Conservation (phyloP, 2,113 vertebrate genomes). For the Gadus macrocephalus region DNA sequence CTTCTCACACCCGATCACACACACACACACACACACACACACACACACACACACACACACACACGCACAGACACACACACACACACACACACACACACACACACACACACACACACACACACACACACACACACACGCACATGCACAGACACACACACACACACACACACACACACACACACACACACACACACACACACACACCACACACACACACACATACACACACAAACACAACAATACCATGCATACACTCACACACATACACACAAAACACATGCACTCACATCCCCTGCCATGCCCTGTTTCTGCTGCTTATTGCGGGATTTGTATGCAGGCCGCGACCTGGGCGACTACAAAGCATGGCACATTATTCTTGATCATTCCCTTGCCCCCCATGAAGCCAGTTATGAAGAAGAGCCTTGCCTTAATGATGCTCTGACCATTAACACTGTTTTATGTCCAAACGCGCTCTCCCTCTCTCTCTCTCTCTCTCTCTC, state of each 20-base stretch:
- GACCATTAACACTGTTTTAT: conserved; percentile 92
- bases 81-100: no score
- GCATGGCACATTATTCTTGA: conserved; percentile 93
- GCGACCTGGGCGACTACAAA: conserved; percentile 90
- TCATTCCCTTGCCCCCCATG: conserved; percentile 89
- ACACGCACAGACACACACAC: no score
- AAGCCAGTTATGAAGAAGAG: conserved; percentile 92
- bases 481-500: conserved; percentile 42
- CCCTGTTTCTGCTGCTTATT: conserved; percentile 65
- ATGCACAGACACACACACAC: neutral
- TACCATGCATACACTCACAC: conserved; percentile 13
- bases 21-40: conserved; percentile 7
- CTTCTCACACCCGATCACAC: conserved; percentile 39
- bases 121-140: conserved; percentile 4
- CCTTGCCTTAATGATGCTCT: conserved; percentile 91
- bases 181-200: neutral
- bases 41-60: neutral
- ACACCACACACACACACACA: neutral
- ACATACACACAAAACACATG: neutral
- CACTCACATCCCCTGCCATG: conserved; percentile 41
- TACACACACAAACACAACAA: conserved; percentile 9
- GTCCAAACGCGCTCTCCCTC: conserved; percentile 74
- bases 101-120: neutral
- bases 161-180: no score
- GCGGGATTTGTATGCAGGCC: conserved; percentile 93